Conservation (phyloP, 2,113 vertebrate species). For the Dissostichus mawsoni region DNA sequence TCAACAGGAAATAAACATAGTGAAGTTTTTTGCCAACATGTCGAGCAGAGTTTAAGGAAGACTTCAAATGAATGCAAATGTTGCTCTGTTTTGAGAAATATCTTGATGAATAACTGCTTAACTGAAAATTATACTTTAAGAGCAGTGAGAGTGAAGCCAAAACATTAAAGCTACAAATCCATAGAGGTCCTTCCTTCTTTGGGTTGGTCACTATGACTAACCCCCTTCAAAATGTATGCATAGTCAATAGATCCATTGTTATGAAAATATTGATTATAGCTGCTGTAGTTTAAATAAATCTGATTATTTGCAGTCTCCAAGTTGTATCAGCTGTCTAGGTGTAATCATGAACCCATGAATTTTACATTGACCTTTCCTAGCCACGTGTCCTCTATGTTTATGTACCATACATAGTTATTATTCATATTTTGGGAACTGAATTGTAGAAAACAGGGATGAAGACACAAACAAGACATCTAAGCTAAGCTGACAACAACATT, state of each 20-base stretch:
- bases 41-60: too few relatives aligned
- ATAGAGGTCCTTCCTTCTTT: background rate
- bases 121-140: background rate
- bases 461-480: slow-evolving; percentile 42
- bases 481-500: slow-evolving; percentile 50
- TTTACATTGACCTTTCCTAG: background rate
- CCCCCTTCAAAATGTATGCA: background rate
- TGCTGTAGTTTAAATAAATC: background rate
- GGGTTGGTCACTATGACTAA: background rate
- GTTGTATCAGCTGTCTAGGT: background rate
- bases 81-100: background rate
- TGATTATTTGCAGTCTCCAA: background rate
- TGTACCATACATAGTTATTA: background rate
- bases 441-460: slow-evolving; percentile 4
- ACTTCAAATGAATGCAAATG: too few relatives aligned
- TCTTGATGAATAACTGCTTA: background rate
- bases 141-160: background rate
- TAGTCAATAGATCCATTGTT: background rate
- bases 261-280: background rate
- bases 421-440: slow-evolving; percentile 7
- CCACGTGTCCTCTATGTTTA: background rate
- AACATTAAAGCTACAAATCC: background rate
- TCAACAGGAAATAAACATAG: background rate
- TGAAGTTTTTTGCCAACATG: too few relatives aligned
- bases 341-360: slow-evolving; percentile 10